Evolutionary conservation across 2,888 invertebrate species (phyloP), one percentile per base, ranked within the genome.

Genomic region (Heliconius hortense): DNA sequence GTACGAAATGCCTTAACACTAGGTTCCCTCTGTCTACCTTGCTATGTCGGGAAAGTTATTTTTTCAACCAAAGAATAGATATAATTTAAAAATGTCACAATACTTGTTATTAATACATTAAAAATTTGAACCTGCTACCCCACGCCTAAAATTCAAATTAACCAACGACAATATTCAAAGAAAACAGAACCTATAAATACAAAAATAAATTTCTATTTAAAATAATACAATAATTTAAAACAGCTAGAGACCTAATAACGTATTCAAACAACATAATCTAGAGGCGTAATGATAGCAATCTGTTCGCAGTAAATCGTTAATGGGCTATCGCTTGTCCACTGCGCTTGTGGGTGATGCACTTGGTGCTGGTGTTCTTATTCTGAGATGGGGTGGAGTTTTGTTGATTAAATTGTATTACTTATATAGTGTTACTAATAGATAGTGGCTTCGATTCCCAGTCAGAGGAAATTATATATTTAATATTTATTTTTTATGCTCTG

Each of bases 251-350:
- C 84, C 86, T 90, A 89, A 89, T 92, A 90, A 89, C 87, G 87
- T 88, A 91, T 91, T 92, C 89, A 91, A 92, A 92, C 91, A 92
- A 90, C 91, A 91, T 91, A 90, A 92, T 92, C 89, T 86, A 85
- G 80, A 84, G 81, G 82, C 83, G 86, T 91, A 92, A 91, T 92
- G 90, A 92, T 92, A 91, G 91, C 90, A 89, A 92, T 92, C 92
- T 90, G 86, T 84, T 84, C 84, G 89, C 89, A 84, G 91, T 92
- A 92, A 92, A 92, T 91, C 88, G 86, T 86, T 90, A 91, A 91
- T 91, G 83, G 90, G 85, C 89, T 88, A 89, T 91, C 88, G 87
- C 84, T 88, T 90, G 92, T 91, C 91, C 90, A 90, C 91, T 84
- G 88, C 82, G 83, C 84, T 88, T 85, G 89, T 87, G 86, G 86